These are phyloP conservation scores for Bucorvus abyssinicus DNA, from an alignment of 2,797 vertebrate species.

Conservation along the genomic window DNA sequence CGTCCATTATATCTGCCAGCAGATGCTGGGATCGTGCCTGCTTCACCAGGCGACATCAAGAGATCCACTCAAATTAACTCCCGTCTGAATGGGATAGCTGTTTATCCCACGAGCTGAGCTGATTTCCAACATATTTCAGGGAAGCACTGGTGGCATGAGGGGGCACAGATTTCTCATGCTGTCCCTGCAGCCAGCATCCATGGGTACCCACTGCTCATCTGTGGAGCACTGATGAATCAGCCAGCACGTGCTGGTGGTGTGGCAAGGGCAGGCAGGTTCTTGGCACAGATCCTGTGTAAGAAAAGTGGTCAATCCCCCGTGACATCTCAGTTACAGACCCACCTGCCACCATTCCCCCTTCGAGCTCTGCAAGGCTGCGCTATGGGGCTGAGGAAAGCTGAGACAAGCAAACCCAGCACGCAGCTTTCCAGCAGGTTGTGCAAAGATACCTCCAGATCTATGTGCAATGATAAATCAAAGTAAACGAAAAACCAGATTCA, in stretches of 20 bases:
- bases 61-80: neutral
- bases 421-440: neutral
- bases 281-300: neutral
- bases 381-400: neutral
- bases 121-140: neutral
- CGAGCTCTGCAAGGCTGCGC: neutral
- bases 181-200: neutral
- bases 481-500: slow-evolving; percentile 10
- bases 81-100: neutral
- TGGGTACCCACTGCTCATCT: neutral
- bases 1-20: neutral
- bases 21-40: neutral
- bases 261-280: neutral
- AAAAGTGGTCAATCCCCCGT: neutral
- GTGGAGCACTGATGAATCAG: neutral
- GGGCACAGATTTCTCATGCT: neutral
- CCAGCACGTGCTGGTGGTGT: rapidly evolving
- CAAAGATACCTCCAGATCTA: slow-evolving; percentile 8
- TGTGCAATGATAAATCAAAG: neutral
- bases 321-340: neutral
- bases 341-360: no score
- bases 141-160: rapidly evolving
- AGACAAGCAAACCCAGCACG: neutral
- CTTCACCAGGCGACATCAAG: neutral
- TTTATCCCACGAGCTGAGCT: neutral